phyloP scores from a whole-genome alignment of 2,888 invertebrate genomes.

The Resseliella maxima region DNA sequence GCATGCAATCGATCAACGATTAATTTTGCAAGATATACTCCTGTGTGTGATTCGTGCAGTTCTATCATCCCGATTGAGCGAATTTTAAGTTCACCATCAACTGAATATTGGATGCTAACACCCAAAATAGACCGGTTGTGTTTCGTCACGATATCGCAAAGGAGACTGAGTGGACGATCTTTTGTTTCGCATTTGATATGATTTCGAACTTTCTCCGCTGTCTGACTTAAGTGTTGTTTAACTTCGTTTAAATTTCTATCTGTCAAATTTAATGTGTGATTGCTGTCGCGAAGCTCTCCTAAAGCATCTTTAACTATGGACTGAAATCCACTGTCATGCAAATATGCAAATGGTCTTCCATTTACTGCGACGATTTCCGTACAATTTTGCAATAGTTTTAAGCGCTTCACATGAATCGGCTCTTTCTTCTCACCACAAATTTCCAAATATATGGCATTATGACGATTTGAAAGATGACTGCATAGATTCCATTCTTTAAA shows the following conservation, averaged over 20 bases:
- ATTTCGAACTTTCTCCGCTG: background rate
- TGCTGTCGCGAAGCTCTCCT: too few relatives aligned
- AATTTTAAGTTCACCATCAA: background rate
- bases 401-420: too few relatives aligned
- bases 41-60: background rate
- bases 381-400: too few relatives aligned
- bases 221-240: background rate
- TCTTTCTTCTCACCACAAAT: too few relatives aligned
- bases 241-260: background rate
- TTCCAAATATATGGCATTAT: too few relatives aligned
- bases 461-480: too few relatives aligned
- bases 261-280: too few relatives aligned
- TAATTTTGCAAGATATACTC: background rate
- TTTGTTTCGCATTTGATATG: background rate
- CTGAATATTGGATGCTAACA: background rate
- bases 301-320: too few relatives aligned
- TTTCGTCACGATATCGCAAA: background rate
- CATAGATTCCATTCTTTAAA: too few relatives aligned
- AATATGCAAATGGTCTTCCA: too few relatives aligned
- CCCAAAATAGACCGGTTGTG: background rate
- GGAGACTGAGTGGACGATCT: background rate
- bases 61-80: background rate
- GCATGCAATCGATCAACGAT: background rate
- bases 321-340: too few relatives aligned
- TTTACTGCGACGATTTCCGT: too few relatives aligned